Evolutionary conservation across 2,797 vertebrate genomes (phyloP), one percentile per base, ranked within the genome.

Genomic region (Pseudochirops cupreus): DNA sequence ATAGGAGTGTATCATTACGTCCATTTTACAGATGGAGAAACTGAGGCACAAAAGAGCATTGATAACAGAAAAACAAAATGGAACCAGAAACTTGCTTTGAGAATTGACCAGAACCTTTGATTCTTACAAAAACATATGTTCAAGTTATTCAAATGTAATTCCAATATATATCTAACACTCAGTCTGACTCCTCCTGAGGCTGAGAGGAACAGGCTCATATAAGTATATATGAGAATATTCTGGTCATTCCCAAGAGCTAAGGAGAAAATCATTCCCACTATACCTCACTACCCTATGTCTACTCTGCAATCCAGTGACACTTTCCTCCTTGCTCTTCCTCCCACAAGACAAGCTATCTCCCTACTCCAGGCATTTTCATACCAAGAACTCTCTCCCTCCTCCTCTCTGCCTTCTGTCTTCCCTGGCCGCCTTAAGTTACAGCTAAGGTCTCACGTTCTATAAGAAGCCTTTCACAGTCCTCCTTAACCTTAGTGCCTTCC

Each of bases 11-110:
- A 58, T 24, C 52, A 26, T 56, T 90, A 11, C 91, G n/a, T 94
- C 93, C 58, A 91, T 6, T 59, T 97, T 96, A 91, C 74, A 96
- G 87, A 21, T 94, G 21, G 24, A 95, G 90, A 26, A 82, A 90
- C 18, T 46, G 7, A 91, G 24, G 16, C 0, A 16, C 67, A 91
- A 46, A 95, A 91, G 26, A 74, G 14, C 16, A 10, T 46, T 26
- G 21, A 87, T 87, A 26, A 87, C 24, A 87, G 74, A 50, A 87
- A 87, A 50, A 50, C 74, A 87, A 39, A 74, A 87, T 50, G 13
- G 24, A 14, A 87, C 10, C 39, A 87, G 74, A 82, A 82, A 82
- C 39, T 82, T 82, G 39, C 39, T 82, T 82, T 82, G 39, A 82
- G 3, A 39, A 46, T 82, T 46, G 39, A 82, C 2, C 9, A 46